Base-by-base conservation (phyloP, 2,888 invertebrate species). In the Yponomeuta sedellus region DNA sequence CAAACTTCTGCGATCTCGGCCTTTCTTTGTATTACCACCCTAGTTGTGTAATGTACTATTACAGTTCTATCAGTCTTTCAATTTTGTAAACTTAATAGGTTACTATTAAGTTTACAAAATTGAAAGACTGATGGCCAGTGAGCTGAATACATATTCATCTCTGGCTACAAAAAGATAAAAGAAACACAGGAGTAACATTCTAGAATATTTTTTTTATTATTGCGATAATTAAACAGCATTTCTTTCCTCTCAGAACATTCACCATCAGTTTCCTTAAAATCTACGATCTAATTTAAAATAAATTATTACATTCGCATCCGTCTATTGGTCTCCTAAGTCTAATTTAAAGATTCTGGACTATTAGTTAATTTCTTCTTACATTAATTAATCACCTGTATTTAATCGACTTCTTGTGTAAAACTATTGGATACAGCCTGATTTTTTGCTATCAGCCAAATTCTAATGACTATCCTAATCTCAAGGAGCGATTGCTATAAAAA, bases 141-240 rank as follows among this genome's bases (percentile, higher is more conserved):
- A n/a, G n/a, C n/a, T n/a, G n/a, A n/a, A n/a, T n/a, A n/a, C n/a
- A n/a, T 25, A 2, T 25, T 5, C 25, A 5, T 25, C 25, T 25
- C 25, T 25, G 25, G 25, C 25, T 25, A 25, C 25, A 25, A 25
- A 25, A 25, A 25, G 2, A 34, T 8, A 34, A 34, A 59, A 20
- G 12, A 22, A 59, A 22, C 2, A 59, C 25, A 25, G 25, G 20
- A 59, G 12, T 59, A 59, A 59, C 20, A 10, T 20, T 20, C 59
- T 22, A 22, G 25, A 58, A 58, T 22, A 25, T 25, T 64, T 67
- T 68, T 63, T 22, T 68, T 71, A 74, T 76, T 75, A 76, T 75
- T 77, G 71, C 70, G 72, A 71, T 74, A 74, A 19, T 12, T 25
- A 52, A 34, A 34, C 34, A 34, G 34, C 5, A 16, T 16, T 12